A percentile compares a stretch with the other conserved stretches of the same genome.
Conservation (phyloP, 2,797 vertebrate genomes). For the Mergus octosetaceus region DNA sequence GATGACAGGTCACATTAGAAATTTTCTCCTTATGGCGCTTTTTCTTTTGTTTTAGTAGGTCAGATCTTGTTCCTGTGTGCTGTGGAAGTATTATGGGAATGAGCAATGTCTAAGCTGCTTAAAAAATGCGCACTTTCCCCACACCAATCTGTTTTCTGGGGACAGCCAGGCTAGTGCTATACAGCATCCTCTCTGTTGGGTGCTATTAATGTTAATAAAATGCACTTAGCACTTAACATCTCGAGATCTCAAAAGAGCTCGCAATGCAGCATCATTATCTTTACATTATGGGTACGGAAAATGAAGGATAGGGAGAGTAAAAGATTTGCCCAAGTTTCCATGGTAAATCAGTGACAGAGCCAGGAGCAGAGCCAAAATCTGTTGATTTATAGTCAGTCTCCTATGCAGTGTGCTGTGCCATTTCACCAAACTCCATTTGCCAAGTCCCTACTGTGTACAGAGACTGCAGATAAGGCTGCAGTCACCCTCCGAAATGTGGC, state of each 20-base stretch:
- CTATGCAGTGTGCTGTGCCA: slow-evolving; percentile 20
- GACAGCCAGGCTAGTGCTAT: slow-evolving; percentile 42
- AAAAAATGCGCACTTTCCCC: slow-evolving; percentile 55
- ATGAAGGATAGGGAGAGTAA: slow-evolving; percentile 25
- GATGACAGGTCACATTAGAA: not conserved
- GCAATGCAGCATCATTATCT: slow-evolving; percentile 52
- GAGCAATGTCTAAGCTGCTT: slow-evolving; percentile 60
- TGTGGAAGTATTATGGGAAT: slow-evolving; percentile 47
- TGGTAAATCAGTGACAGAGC: slow-evolving; percentile 60
- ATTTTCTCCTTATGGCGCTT: not conserved
- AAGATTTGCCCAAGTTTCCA: slow-evolving; percentile 67
- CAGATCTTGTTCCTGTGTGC: not conserved
- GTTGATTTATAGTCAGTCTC: slow-evolving; percentile 61
- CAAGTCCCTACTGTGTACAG: slow-evolving; percentile 49
- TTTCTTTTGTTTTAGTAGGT: slow-evolving; percentile 51
- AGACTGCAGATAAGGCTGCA: slow-evolving; percentile 30
- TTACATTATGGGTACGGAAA: slow-evolving; percentile 35
- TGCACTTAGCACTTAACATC: slow-evolving; percentile 53
- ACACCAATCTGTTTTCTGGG: slow-evolving; percentile 64
- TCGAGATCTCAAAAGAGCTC: slow-evolving; percentile 63
- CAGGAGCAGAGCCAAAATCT: slow-evolving; percentile 66
- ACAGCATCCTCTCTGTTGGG: slow-evolving; percentile 40
- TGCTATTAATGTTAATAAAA: slow-evolving; percentile 61
- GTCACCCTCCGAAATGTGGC: not conserved
- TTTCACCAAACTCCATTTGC: slow-evolving; percentile 67